Evolutionary conservation across 2,113 vertebrate species (phyloP), one percentile per base, ranked within the genome.

Genomic region (Camelus dromedarius): DNA sequence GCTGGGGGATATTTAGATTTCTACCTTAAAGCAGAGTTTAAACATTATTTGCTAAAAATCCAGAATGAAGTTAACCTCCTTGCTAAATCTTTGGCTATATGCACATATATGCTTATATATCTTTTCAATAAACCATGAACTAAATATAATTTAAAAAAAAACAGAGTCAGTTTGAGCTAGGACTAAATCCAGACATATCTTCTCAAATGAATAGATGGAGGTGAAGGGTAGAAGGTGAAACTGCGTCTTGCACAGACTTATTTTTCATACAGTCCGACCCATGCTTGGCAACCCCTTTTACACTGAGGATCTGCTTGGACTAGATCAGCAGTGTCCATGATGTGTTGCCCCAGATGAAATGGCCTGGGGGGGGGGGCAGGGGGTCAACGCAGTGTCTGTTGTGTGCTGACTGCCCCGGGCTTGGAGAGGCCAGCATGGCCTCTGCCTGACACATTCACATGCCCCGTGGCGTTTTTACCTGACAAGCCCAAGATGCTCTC

Each of bases 261-360:
- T 35, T 66, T 15, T 35, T 42, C 77, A 15, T 2, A 11, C 3
- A 28, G 32, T 5, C 19, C 46, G 19, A 1, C 22, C 48, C 16
- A 28, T 8, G 18, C 48, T 28, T 15, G 16, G 20, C 24, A 0
- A 11, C 13, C 15, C 11, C 16, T 3, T 56, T 87, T 20, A 42
- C 26, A 0, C 0, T 32, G 46, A 56, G 16, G n/a, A 8, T 26
- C n/a, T 24, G 50, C 52, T 50, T 16, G 58, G 19, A 24, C 67
- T 30, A n/a, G 42, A 58, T n/a, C 11, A 2, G 35, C 28, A 52
- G 46, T 30, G 19, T 26, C 64, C 8, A 1, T 0, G 10, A 18
- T 1, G 5, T 7, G 38, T 6, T 76, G 60, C 30, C 42, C 13
- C 32, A 80, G 19, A 24, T 35, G 50, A 32, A 16, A 8, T 7